These are phyloP conservation scores for Stomatorhinus walkeri DNA, from an alignment of 2,797 vertebrate species.

Conservation along the genomic window DNA sequence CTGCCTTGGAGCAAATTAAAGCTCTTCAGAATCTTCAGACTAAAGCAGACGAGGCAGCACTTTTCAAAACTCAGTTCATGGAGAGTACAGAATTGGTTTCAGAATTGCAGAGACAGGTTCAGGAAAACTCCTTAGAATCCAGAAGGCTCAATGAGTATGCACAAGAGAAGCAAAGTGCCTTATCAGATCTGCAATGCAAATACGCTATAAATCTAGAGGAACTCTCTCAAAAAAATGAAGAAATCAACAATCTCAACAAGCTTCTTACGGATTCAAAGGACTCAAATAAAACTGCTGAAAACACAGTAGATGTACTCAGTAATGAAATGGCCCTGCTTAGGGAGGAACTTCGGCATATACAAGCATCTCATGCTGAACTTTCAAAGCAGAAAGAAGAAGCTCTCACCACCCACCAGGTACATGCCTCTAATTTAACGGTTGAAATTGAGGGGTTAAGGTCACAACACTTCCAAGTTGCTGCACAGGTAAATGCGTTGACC, in stretches of 20 bases:
- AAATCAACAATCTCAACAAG: conserved; percentile 51
- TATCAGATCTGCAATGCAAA: conserved; percentile 67
- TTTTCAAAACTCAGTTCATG: conserved; percentile 55
- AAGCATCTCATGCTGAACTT: conserved; percentile 43
- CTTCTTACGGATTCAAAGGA: conserved; percentile 44
- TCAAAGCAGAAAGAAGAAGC: conserved; percentile 62
- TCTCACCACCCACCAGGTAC: conserved; percentile 48
- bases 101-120: conserved; percentile 50
- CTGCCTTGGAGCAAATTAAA: conserved; percentile 48
- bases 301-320: conserved; percentile 44
- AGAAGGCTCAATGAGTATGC: conserved; percentile 36
- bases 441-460: conserved; percentile 63
- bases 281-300: conserved; percentile 42
- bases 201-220: conserved; percentile 52
- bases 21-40: conserved; percentile 52
- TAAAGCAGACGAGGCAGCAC: conserved; percentile 49
- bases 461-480: conserved; percentile 60
- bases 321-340: conserved; percentile 45
- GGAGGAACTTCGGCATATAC: conserved; percentile 48
- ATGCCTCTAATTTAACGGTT: conserved; percentile 50
- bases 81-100: conserved; percentile 57
- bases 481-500: conserved; percentile 54
- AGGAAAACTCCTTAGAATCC: conserved; percentile 36
- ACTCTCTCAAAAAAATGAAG: conserved; percentile 50
- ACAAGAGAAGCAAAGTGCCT: conserved; percentile 58